These are phyloP conservation scores for Polyodon spathula DNA, from an alignment of 2,113 vertebrate genomes.

Conservation along the genomic window DNA sequence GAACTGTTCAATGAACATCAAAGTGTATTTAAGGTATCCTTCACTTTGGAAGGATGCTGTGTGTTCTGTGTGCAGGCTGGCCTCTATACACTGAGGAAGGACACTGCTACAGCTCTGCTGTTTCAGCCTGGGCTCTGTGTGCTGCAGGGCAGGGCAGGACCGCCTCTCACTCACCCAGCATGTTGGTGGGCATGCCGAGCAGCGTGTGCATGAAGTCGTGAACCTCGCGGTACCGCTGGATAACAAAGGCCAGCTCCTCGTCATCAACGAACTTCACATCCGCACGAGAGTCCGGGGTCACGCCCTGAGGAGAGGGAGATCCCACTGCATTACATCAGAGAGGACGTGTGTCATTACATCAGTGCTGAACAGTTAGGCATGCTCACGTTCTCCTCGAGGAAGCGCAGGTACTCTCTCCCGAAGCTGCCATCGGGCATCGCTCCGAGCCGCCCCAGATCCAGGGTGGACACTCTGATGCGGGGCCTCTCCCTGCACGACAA, in stretches of 20 bases:
- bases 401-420: constrained; percentile 77
- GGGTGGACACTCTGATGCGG: constrained; percentile 73
- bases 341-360: no score
- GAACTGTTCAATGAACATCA: no score
- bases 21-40: no score
- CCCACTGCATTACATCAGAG: background rate
- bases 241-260: constrained; percentile 84
- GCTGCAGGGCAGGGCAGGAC: no score
- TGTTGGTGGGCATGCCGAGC: constrained; percentile 89
- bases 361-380: no score
- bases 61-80: no score
- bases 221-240: constrained; percentile 88
- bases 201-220: constrained; percentile 89
- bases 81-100: background rate
- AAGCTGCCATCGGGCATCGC: constrained; percentile 68
- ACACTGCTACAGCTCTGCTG: no score
- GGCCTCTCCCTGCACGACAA: constrained; percentile 70
- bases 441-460: constrained; percentile 61
- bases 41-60: no score
- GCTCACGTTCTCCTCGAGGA: constrained; percentile 82
- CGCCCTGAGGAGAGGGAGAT: constrained; percentile 43
- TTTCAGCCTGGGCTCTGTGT: no score
- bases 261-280: constrained; percentile 82
- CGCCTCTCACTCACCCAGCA: constrained; percentile 70
- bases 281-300: constrained; percentile 84